A percentile compares a stretch with the other conserved stretches of the same genome.
phyloP scores from a whole-genome alignment of 1,140 invertebrate genomes.

The Drosophila suzukii region DNA sequence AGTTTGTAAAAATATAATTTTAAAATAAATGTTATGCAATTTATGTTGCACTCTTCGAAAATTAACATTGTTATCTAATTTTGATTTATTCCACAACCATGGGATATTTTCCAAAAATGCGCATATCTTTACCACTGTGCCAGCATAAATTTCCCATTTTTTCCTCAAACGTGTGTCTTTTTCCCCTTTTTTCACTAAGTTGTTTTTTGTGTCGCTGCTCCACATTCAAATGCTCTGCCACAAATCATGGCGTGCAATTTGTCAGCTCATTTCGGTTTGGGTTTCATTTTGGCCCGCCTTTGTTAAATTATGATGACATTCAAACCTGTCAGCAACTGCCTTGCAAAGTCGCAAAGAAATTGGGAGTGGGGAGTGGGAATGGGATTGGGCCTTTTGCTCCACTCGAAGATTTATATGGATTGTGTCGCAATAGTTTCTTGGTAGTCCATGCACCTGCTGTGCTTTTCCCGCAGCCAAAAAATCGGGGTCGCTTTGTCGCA shows the following conservation, averaged over 20 bases:
- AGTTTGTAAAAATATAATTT: no score
- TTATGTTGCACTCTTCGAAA: background rate
- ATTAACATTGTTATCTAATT: background rate
- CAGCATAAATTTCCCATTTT: slow-evolving; percentile 31
- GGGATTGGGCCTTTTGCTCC: slow-evolving; percentile 27
- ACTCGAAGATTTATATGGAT: slow-evolving; percentile 70
- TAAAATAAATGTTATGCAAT: slow-evolving; percentile 1
- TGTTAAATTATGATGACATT: slow-evolving; percentile 76
- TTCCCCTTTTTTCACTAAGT: slow-evolving; percentile 6
- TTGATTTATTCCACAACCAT: background rate
- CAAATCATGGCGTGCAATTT: slow-evolving; percentile 69
- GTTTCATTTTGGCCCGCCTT: slow-evolving; percentile 53
- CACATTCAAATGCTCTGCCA: slow-evolving; percentile 62
- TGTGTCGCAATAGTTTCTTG: slow-evolving; percentile 63
- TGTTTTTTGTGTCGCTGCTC: slow-evolving; percentile 36
- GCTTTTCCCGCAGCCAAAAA: slow-evolving; percentile 20
- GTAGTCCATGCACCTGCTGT: slow-evolving; percentile 60
- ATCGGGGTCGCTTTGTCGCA: slow-evolving; percentile 57
- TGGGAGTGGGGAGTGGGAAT: slow-evolving; percentile 5
- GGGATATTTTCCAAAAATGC: background rate
- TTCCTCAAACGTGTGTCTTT: slow-evolving; percentile 21
- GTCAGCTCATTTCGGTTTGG: slow-evolving; percentile 71
- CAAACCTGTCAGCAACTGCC: slow-evolving; percentile 63
- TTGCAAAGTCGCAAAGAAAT: slow-evolving; percentile 19
- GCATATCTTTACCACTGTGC: slow-evolving; percentile 3